Percentiles rank a stretch among this genome's conserved stretches.
These are phyloP conservation scores for Melanostoma scalare DNA, from an alignment of 2,888 invertebrate genomes.

Conservation along the genomic window DNA sequence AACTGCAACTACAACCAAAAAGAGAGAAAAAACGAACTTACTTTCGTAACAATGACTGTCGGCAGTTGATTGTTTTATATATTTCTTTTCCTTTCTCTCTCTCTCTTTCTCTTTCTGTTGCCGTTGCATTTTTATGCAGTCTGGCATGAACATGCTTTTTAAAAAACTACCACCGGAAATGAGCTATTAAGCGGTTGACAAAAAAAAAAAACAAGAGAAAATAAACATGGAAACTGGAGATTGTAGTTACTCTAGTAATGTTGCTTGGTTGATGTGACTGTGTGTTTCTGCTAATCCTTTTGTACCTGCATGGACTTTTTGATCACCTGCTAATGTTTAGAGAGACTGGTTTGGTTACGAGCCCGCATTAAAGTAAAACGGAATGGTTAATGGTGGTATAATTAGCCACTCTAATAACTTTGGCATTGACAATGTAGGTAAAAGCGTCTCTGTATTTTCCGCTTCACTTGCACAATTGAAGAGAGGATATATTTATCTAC, in stretches of 20 bases:
- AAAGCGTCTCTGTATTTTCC: too few relatives aligned
- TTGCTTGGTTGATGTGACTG: slow-evolving; percentile 22
- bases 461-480: too few relatives aligned
- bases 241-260: slow-evolving; percentile 20
- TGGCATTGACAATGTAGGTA: too few relatives aligned
- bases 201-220: slow-evolving; percentile 38
- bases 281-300: slow-evolving; percentile 18
- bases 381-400: neutral
- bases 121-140: slow-evolving; percentile 46
- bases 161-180: slow-evolving; percentile 46
- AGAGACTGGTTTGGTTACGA: neutral
- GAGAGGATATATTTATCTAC: too few relatives aligned
- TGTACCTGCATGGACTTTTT: slow-evolving; percentile 8
- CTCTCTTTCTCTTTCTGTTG: slow-evolving; percentile 4
- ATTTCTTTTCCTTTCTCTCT: neutral
- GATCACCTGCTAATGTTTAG: slow-evolving; percentile 24
- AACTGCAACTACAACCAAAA: neutral
- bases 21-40: slow-evolving; percentile 28
- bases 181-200: slow-evolving; percentile 56
- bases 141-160: slow-evolving; percentile 8
- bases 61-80: slow-evolving; percentile 48
- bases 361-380: slow-evolving; percentile 4
- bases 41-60: slow-evolving; percentile 58
- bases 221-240: slow-evolving; percentile 25
- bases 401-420: neutral